These are phyloP conservation scores for Copidosoma aretas DNA, from an alignment of 2,888 invertebrate genomes.

Conservation along the genomic window DNA sequence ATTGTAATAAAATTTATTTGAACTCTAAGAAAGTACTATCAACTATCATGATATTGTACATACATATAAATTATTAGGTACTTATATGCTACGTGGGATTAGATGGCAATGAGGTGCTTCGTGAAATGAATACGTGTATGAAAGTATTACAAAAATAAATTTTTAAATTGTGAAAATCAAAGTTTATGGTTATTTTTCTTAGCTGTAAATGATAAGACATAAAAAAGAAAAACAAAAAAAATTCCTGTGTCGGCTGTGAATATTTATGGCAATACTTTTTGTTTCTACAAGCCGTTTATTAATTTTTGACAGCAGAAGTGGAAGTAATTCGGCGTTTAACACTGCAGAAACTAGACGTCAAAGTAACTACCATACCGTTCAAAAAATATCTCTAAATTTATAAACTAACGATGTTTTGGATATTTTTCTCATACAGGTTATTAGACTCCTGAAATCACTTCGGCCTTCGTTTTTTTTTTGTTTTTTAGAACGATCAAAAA, in stretches of 20 bases:
- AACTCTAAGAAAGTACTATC: no score
- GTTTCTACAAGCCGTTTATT: conserved; percentile 52
- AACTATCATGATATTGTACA: conserved; percentile 5
- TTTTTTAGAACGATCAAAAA: not conserved
- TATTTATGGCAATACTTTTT: conserved; percentile 48
- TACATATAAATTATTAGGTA: conserved; percentile 11
- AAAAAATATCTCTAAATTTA: no score
- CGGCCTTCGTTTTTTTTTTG: no score
- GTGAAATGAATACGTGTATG: conserved; percentile 26
- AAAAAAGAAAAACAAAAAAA: conserved; percentile 52
- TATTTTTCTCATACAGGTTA: no score
- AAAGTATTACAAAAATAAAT: conserved; percentile 43
- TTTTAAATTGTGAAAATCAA: conserved; percentile 2
- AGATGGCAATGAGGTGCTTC: no score
- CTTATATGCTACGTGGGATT: no score
- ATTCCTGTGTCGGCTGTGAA: conserved; percentile 53
- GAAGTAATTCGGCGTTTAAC: conserved; percentile 45
- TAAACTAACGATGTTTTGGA: no score
- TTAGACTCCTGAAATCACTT: no score
- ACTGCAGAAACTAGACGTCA: conserved; percentile 42
- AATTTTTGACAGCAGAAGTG: conserved; percentile 51
- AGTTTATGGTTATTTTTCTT: conserved; percentile 4
- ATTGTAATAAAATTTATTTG: not conserved
- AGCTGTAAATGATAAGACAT: no score
- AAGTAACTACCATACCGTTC: no score